Evolutionary conservation across 1,140 invertebrate genomes (phyloP).

Genomic region (Ladona fulva): DNA sequence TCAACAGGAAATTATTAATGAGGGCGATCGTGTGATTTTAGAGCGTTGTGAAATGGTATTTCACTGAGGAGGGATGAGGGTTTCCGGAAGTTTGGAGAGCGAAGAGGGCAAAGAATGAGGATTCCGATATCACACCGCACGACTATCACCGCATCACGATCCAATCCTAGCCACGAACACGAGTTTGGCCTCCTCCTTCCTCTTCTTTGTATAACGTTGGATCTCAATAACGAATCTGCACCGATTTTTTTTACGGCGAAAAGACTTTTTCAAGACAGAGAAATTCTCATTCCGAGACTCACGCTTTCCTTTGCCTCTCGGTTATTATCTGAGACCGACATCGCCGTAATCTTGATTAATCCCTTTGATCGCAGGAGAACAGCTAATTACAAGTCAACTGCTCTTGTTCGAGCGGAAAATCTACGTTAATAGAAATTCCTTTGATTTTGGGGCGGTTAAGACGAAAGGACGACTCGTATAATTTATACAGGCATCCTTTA

Average conservation of each 20-base stretch:
- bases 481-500: too few relatives aligned
- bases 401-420: too few relatives aligned
- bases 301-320: neutral
- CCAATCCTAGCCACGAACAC: neutral
- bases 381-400: too few relatives aligned
- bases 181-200: neutral
- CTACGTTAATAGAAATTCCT: too few relatives aligned
- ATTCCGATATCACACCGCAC: neutral
- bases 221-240: conserved; percentile 9
- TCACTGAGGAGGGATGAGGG: neutral
- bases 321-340: neutral
- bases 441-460: too few relatives aligned
- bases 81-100: neutral
- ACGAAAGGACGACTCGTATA: too few relatives aligned
- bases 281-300: neutral
- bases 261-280: neutral
- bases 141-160: neutral
- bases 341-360: neutral
- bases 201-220: neutral
- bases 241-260: neutral
- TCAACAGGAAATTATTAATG: too few relatives aligned
- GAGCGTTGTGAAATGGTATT: too few relatives aligned
- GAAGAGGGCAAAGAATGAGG: neutral
- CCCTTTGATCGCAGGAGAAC: neutral
- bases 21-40: too few relatives aligned